These are phyloP conservation scores for Xiphophorus hellerii DNA, from an alignment of 2,113 vertebrate genomes.

Conservation along the genomic window DNA sequence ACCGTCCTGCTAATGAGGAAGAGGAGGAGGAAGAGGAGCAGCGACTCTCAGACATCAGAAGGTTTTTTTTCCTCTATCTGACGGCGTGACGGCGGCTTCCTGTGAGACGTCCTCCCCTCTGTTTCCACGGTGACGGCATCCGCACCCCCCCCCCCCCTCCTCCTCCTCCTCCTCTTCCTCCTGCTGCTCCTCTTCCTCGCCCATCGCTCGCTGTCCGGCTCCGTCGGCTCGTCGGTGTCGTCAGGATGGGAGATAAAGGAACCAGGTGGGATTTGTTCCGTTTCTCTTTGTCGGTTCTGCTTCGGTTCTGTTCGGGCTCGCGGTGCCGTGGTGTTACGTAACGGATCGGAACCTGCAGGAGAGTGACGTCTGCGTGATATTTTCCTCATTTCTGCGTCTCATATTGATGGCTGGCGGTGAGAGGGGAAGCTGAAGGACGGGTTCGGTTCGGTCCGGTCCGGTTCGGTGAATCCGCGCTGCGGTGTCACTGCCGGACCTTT, in stretches of 20 bases:
- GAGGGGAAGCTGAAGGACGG: slow-evolving; percentile 16
- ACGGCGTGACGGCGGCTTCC: slow-evolving; percentile 46
- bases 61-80: slow-evolving; percentile 51
- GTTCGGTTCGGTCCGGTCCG: background rate
- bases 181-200: slow-evolving; percentile 18
- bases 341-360: slow-evolving; percentile 28
- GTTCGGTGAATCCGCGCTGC: background rate
- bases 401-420: slow-evolving; percentile 24
- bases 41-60: slow-evolving; percentile 21
- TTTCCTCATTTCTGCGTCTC: slow-evolving; percentile 16
- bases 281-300: background rate
- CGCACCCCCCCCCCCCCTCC: slow-evolving; percentile 40
- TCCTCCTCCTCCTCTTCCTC: slow-evolving; percentile 37
- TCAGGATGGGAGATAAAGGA: slow-evolving; percentile 75
- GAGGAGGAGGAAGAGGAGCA: background rate
- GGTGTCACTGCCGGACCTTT: background rate
- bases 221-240: slow-evolving; percentile 29
- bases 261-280: slow-evolving; percentile 55
- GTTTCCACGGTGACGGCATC: slow-evolving; percentile 73
- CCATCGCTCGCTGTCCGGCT: slow-evolving; percentile 33
- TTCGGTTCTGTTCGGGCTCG: background rate
- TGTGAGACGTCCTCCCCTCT: slow-evolving; percentile 46
- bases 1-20: slow-evolving; percentile 42
- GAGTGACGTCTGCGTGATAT: slow-evolving; percentile 22
- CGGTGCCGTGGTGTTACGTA: slow-evolving; percentile 33